Evolutionary conservation across 1,140 invertebrate genomes (phyloP).

Genomic region (Diploscapter pachys): DNA sequence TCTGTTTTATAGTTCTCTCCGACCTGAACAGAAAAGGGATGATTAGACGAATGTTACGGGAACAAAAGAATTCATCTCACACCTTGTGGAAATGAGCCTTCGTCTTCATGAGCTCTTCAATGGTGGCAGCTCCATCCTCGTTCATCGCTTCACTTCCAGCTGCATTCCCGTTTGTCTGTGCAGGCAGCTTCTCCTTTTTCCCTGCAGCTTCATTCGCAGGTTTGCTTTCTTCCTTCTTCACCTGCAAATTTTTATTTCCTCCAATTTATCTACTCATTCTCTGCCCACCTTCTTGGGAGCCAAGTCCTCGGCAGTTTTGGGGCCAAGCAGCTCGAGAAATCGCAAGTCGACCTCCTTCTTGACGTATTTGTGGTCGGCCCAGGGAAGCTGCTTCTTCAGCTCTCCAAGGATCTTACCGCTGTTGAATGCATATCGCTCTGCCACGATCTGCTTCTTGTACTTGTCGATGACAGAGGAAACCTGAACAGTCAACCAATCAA

Average conservation of each 20-base stretch:
- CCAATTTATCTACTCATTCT: too few species aligned
- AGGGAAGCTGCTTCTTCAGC: constrained; percentile 73
- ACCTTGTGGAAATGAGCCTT: constrained; percentile 84
- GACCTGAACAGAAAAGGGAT: constrained; percentile 60
- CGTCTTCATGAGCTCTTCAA: constrained; percentile 82
- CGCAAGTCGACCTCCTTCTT: constrained; percentile 87
- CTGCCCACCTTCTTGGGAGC: constrained; percentile 19
- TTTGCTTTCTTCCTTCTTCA: constrained; percentile 31
- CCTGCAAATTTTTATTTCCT: neutral
- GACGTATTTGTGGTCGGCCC: constrained; percentile 89
- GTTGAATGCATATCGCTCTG: constrained; percentile 82
- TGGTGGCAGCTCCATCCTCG: constrained; percentile 55
- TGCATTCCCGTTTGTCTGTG: neutral
- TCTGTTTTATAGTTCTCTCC: constrained; percentile 98
- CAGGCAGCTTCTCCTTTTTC: constrained; percentile 7
- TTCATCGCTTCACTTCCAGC: neutral
- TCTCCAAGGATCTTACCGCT: constrained; percentile 73
- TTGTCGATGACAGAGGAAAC: constrained; percentile 64
- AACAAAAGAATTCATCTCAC: too few species aligned
- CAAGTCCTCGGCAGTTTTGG: constrained; percentile 83
- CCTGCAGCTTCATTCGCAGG: constrained; percentile 7
- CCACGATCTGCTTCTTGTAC: constrained; percentile 72
- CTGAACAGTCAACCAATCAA: constrained; percentile 43
- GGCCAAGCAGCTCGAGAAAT: constrained; percentile 80
- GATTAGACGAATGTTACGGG: too few species aligned